Percentiles rank a stretch among this genome's conserved stretches.
Conservation (phyloP, 2,113 vertebrate genomes). For the Zeus faber region DNA sequence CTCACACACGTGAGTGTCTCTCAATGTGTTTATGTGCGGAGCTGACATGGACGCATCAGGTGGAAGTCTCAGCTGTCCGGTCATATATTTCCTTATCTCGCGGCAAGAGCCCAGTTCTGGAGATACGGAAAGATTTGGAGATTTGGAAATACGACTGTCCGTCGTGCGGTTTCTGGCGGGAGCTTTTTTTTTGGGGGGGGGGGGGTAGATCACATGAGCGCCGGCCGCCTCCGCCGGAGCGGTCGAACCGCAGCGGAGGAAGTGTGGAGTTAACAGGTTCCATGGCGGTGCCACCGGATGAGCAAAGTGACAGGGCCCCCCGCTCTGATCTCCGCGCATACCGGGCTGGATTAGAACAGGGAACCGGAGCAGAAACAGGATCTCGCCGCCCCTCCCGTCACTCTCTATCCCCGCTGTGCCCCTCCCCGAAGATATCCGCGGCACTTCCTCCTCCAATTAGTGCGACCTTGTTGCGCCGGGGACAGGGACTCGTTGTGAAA, state of each 20-base stretch:
- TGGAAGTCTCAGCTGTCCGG: slow-evolving; percentile 57
- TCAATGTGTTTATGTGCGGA: slow-evolving; percentile 53
- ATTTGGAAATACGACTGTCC: no score
- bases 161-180: no score
- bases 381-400: slow-evolving; percentile 55
- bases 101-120: no score
- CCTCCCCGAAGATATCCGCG: slow-evolving; percentile 60
- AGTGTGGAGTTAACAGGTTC: slow-evolving; percentile 40
- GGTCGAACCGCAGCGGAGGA: no score
- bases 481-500: slow-evolving; percentile 47
- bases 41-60: slow-evolving; percentile 71
- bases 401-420: slow-evolving; percentile 38
- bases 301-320: slow-evolving; percentile 39
- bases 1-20: slow-evolving; percentile 36
- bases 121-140: no score
- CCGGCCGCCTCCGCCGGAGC: no score
- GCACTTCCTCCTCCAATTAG: slow-evolving; percentile 75
- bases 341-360: slow-evolving; percentile 70
- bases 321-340: slow-evolving; percentile 41
- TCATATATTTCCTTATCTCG: slow-evolving; percentile 37
- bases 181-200: no score
- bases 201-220: no score
- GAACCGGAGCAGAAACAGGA: slow-evolving; percentile 69
- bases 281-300: slow-evolving; percentile 43
- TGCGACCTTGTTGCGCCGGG: slow-evolving; percentile 64